Evolutionary conservation across 1,140 invertebrate genomes (phyloP).

Genomic region (Colletes latitarsis): DNA sequence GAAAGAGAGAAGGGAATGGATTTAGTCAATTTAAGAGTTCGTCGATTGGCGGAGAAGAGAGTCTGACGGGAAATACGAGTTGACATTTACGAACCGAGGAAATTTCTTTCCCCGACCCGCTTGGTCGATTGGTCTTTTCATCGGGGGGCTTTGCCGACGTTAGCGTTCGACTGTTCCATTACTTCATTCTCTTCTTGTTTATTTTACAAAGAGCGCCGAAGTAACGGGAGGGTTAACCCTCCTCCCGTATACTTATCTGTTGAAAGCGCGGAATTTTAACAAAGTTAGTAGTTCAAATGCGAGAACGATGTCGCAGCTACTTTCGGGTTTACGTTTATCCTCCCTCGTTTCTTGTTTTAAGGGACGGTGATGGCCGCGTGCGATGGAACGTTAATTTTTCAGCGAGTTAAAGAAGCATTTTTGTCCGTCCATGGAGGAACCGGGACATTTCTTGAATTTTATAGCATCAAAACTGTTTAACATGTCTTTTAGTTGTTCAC

Average conservation of each 20-base stretch:
- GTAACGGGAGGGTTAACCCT: slow-evolving; percentile 3
- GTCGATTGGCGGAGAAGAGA: slow-evolving; percentile 8
- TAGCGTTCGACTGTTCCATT: slow-evolving; percentile 24
- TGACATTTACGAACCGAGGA: slow-evolving; percentile 34
- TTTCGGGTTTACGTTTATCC: not conserved
- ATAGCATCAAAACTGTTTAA: too few relatives aligned
- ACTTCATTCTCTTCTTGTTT: slow-evolving; percentile 32
- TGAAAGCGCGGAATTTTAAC: slow-evolving; percentile 14
- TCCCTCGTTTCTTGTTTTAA: not conserved
- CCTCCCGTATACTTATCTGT: slow-evolving; percentile 7
- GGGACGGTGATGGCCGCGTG: not conserved
- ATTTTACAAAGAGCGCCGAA: slow-evolving; percentile 27
- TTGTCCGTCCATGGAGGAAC: too few relatives aligned
- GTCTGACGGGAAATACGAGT: slow-evolving; percentile 48
- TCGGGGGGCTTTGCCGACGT: slow-evolving; percentile 25
- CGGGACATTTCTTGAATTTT: too few relatives aligned
- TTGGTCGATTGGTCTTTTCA: slow-evolving; percentile 32
- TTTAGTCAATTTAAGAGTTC: slow-evolving; percentile 48
- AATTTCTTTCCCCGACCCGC: slow-evolving; percentile 20
- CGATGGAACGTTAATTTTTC: not conserved
- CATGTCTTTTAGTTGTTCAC: too few relatives aligned
- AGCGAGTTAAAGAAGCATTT: not conserved
- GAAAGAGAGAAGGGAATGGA: not conserved
- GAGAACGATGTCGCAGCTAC: not conserved
- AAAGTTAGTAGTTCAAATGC: not conserved